These are phyloP conservation scores for Zaprionus ghesquierei DNA, from an alignment of 1,140 invertebrate species.

Conservation along the genomic window DNA sequence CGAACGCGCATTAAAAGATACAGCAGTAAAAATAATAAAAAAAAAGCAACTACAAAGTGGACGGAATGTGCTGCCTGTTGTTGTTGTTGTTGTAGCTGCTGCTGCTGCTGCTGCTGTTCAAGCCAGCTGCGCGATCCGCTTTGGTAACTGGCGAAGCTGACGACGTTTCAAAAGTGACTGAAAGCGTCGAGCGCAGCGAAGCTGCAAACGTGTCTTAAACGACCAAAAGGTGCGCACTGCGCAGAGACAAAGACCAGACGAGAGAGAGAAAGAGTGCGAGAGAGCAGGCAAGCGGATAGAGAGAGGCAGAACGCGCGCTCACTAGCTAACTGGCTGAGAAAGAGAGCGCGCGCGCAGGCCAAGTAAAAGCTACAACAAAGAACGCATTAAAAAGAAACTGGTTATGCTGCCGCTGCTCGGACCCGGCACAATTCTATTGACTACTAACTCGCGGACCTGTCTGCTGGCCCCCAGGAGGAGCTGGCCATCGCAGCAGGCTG, in stretches of 20 bases:
- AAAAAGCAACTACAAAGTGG: constrained; percentile 38
- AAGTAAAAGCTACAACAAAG: constrained; percentile 62
- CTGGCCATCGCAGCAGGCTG: constrained; percentile 16
- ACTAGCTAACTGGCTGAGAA: background rate
- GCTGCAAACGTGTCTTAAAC: constrained; percentile 70
- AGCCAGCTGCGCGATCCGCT: constrained; percentile 48
- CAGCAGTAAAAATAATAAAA: constrained; percentile 29
- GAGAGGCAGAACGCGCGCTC: background rate
- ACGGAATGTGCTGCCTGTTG: constrained; percentile 24
- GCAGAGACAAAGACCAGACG: background rate
- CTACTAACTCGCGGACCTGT: constrained; percentile 34
- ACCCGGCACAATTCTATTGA: constrained; percentile 48
- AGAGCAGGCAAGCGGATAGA: background rate
- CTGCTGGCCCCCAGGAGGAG: constrained; percentile 33
- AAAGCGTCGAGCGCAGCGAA: constrained; percentile 52
- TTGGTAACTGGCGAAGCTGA: constrained; percentile 52
- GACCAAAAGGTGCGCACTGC: constrained; percentile 37
- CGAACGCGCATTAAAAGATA: constrained; percentile 51
- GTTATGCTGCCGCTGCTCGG: constrained; percentile 38
- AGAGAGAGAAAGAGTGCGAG: constrained; percentile 3
- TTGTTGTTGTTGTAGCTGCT: constrained; percentile 9
- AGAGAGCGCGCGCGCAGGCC: background rate
- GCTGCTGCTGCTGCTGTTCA: constrained; percentile 6
- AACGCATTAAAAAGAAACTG: constrained; percentile 55
- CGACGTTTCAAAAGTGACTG: constrained; percentile 63